Conservation (phyloP, 2,113 vertebrate species). For the Polypterus bichir region DNA sequence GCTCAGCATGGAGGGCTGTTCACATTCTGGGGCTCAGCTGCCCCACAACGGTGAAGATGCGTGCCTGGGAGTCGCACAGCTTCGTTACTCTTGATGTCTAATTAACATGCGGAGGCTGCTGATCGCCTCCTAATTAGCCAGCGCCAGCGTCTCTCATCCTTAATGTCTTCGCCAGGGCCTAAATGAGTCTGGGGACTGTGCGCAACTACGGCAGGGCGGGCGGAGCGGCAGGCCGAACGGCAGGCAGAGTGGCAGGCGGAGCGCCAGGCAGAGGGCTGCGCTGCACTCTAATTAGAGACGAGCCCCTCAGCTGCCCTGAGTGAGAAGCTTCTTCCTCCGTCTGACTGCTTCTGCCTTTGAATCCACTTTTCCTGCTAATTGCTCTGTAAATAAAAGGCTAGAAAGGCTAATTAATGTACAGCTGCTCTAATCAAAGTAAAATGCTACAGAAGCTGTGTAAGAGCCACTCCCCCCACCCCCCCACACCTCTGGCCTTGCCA, state of each 20-base stretch:
- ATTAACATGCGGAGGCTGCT: slow-evolving; percentile 64
- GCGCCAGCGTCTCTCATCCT: slow-evolving; percentile 32
- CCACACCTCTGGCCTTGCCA: no score
- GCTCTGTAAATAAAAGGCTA: slow-evolving; percentile 28
- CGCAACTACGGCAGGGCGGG: slow-evolving; percentile 6
- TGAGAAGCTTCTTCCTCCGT: slow-evolving; percentile 19
- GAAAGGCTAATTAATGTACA: slow-evolving; percentile 48
- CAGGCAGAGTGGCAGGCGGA: no score
- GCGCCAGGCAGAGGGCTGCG: no score
- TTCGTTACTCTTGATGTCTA: slow-evolving; percentile 46
- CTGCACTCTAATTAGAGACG: no score
- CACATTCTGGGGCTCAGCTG: no score
- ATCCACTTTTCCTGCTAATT: slow-evolving; percentile 46
- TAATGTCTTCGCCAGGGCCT: slow-evolving; percentile 23
- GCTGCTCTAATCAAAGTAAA: slow-evolving; percentile 29
- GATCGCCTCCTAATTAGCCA: slow-evolving; percentile 59
- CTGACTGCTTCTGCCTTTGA: slow-evolving; percentile 34
- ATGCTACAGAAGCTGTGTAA: slow-evolving; percentile 21
- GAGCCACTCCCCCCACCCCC: not conserved
- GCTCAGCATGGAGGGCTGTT: no score
- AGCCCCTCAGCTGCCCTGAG: no score
- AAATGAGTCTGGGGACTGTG: slow-evolving; percentile 30
- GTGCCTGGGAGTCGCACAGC: slow-evolving; percentile 22
- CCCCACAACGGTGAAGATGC: no score
- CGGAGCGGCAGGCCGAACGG: no score